These are phyloP conservation scores for Dasysyrphus tricinctus DNA, from an alignment of 2,888 invertebrate species.

Conservation along the genomic window DNA sequence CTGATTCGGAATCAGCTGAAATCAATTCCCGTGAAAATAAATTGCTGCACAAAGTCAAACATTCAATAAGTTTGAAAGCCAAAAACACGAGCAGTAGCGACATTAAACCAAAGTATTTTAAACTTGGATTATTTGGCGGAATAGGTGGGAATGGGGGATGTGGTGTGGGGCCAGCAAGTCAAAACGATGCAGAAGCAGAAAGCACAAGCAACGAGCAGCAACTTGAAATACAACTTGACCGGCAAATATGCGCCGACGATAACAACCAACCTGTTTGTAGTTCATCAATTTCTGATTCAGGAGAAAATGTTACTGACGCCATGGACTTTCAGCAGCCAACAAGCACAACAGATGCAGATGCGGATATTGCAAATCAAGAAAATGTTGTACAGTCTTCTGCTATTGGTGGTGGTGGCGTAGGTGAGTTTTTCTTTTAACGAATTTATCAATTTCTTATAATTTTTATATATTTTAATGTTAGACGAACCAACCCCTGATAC, in stretches of 20 bases:
- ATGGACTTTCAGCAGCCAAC: conserved; percentile 62
- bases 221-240: not conserved
- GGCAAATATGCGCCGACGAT: conserved; percentile 41
- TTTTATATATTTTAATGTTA: not conserved
- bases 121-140: conserved; percentile 77
- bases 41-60: conserved; percentile 28
- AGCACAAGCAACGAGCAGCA: conserved; percentile 55
- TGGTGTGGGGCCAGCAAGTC: conserved; percentile 67
- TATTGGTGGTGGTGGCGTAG: conserved; percentile 5
- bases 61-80: conserved; percentile 25
- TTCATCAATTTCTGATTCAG: conserved; percentile 36
- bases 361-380: conserved; percentile 51
- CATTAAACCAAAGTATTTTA: conserved; percentile 78
- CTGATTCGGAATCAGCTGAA: conserved; percentile 62
- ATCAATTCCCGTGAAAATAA: not conserved
- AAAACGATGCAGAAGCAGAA: conserved; percentile 55
- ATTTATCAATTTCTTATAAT: not conserved
- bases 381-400: conserved; percentile 49
- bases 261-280: conserved; percentile 55
- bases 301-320: conserved; percentile 36
- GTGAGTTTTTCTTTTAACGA: conserved; percentile 20
- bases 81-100: conserved; percentile 11
- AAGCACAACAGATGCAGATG: conserved; percentile 55
- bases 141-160: conserved; percentile 29
- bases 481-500: conserved; percentile 62